Evolutionary conservation across 92 coral and sea anemone species (phyloP).

Genomic region (Desmophyllum pertusum): DNA sequence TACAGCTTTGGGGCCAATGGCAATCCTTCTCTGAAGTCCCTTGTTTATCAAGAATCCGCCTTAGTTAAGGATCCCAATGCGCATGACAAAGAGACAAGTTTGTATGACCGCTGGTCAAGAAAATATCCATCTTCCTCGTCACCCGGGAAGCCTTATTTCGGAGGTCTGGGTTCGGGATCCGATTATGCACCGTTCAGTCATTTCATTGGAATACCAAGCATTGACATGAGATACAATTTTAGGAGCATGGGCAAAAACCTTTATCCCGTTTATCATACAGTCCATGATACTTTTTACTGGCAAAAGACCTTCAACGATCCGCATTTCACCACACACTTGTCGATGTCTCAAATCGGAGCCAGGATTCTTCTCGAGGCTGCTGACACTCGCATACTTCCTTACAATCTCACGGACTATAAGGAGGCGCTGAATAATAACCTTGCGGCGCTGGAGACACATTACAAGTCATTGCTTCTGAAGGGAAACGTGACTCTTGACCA

Average conservation of each 20-base stretch:
- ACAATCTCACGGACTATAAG: constrained; percentile 52
- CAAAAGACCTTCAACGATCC: constrained; percentile 81
- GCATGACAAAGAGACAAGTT: constrained; percentile 24
- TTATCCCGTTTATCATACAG: constrained; percentile 83
- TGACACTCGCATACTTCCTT: constrained; percentile 69
- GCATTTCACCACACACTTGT: constrained; percentile 65
- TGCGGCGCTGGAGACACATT: constrained; percentile 34
- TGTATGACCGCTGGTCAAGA: constrained; percentile 71
- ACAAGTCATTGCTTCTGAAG: constrained; percentile 39
- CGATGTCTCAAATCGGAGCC: constrained; percentile 65
- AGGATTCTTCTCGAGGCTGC: constrained; percentile 60
- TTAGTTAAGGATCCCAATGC: constrained; percentile 60
- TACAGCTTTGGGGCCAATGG: constrained; percentile 63
- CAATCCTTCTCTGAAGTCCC: constrained; percentile 58
- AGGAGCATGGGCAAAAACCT: constrained; percentile 30
- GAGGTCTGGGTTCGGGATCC: constrained; percentile 55
- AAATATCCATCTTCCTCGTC: constrained; percentile 31
- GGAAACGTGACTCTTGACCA: constrained; percentile 55
- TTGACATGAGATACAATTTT: constrained; percentile 69
- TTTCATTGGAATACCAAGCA: constrained; percentile 76
- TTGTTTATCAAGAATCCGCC: constrained; percentile 43
- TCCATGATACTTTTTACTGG: constrained; percentile 88
- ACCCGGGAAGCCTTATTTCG: constrained; percentile 52
- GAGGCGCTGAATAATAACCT: constrained; percentile 39
- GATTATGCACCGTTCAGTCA: constrained; percentile 58